Evolutionary conservation across 2,797 vertebrate genomes (phyloP), one percentile per base, ranked within the genome.

Genomic region (Sebastes oblongus): DNA sequence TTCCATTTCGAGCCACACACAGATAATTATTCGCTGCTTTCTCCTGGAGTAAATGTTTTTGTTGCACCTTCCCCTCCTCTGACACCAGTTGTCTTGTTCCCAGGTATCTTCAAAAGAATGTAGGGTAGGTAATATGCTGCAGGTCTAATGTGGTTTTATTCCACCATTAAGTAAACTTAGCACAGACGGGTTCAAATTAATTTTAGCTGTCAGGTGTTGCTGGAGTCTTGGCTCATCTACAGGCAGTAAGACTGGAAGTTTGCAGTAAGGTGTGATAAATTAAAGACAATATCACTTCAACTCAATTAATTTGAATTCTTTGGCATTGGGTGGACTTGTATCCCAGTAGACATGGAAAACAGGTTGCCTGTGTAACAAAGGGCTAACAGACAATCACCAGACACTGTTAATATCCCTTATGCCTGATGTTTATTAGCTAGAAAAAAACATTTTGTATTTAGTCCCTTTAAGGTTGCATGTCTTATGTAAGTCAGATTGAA

Each of bases 11-110:
- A 93, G 90, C 81, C 79, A 89, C 91, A 81, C 78, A 58, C 82
- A 81, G 78, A 82, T 92, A 94, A 94, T 95, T 94, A 94, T 93
- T 91, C 82, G 67, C 77, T 42, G 77, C 80, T 77, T 78, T 84
- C 69, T 86, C 58, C 75, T 42, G 54, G 69, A 86, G 78, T 90
- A 91, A 93, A 95, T 93, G 93, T 93, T 90, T 90, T 87, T 87
- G 78, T 92, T 93, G 92, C 78, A 74, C 59, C 30, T 77, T 34
- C 32, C 25, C 73, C 58, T 77, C 39, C 77, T 87, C 77, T 85
- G 85, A 85, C 65, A 68, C 24, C 4, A 16, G 55, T 0, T 76
- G 85, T 93, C 91, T 91, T 90, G 82, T 93, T 89, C 81, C 81
- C 74, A 87, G 71, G 56, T 61, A 75, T 83, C 74, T 81, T 72